Base-by-base conservation (phyloP, 2,797 vertebrate species). In the Sphaeramia orbicularis region DNA sequence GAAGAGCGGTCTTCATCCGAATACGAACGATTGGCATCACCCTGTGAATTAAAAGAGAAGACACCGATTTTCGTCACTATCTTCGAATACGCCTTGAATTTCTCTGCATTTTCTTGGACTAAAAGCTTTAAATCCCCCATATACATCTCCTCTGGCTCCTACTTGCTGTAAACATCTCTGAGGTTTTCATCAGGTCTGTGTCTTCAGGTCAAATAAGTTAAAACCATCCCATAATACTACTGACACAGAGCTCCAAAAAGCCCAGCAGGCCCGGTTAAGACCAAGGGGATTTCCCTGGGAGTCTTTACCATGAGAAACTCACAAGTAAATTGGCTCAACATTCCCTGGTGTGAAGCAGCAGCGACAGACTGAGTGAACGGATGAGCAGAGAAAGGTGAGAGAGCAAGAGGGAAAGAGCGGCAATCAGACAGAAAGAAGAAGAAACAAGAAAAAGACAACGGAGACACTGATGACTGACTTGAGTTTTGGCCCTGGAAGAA, bases 1-100 rank as follows among this genome's bases (percentile, higher is more conserved):
- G 95, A 97, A 48, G 96, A 97, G 70, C 86, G 95, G 66, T 99
- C 97, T 21, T 99, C 97, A 0, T 98, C 97, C 0, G 98, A 98
- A 64, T 96, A 97, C 0, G 97, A 99, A 3, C 95, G 91, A 65
- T 97, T 98, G 65, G 97, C 97, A 21, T 99, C 97, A 1, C 97
- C 98, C 98, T 99, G 85, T n/a, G 61, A 38, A 45, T 14, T 7
- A 0, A 49, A 24, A 47, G 4, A 41, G 2, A 12, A 24, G 19
- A 47, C 8, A 53, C 8, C 30, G 21, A 0, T 7, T 3, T 47
- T 4, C 24, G 10, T 7, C 36, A 2, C 4, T 10, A 14, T 10
- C 24, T 62, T 24, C 35, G 13, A 37, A 38, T 16, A 30, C 13
- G 4, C 2, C 15, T 7, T 21, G 24, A 36, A 42, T 19, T 37